phyloP scores from a whole-genome alignment of 1,140 invertebrate species.

The Lordiphosa stackelbergi region DNA sequence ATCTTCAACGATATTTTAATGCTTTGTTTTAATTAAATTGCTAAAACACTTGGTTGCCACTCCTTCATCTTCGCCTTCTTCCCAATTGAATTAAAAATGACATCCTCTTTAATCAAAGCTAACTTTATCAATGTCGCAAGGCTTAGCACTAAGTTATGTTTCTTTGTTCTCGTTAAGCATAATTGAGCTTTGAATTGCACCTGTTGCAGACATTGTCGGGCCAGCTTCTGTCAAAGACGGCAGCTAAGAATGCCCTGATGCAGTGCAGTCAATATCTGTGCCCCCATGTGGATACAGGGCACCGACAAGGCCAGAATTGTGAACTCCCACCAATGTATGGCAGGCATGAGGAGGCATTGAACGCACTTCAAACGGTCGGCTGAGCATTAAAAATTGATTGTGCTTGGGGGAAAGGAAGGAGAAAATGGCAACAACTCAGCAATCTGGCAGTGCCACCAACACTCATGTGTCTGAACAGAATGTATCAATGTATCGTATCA shows the following conservation, averaged over 20 bases:
- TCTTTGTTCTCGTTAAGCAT: constrained; percentile 22
- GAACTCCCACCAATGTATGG: constrained; percentile 15
- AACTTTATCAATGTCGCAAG: constrained; percentile 29
- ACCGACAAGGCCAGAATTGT: constrained; percentile 23
- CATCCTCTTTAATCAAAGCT: constrained; percentile 25
- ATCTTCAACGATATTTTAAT: too few species aligned
- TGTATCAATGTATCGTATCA: constrained; percentile 50
- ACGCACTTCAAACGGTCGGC: constrained; percentile 23
- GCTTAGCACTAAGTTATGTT: constrained; percentile 31
- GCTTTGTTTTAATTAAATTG: too few species aligned
- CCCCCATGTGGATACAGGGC: constrained; percentile 20
- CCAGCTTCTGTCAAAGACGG: constrained; percentile 28
- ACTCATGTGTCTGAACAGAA: constrained; percentile 13
- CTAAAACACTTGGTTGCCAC: too few species aligned
- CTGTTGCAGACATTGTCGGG: constrained; percentile 29
- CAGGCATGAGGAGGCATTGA: background rate
- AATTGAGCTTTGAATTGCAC: constrained; percentile 35
- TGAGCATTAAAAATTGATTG: constrained; percentile 59
- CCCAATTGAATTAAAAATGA: background rate
- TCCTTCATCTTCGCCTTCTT: too few species aligned
- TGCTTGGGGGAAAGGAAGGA: constrained; percentile 6
- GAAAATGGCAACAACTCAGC: constrained; percentile 38
- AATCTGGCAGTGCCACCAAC: constrained; percentile 4
- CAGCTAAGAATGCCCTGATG: constrained; percentile 12
- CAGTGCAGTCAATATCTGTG: constrained; percentile 34